Evolutionary conservation across 2,888 invertebrate genomes (phyloP), one percentile per base, ranked within the genome.

Genomic region (Cataglyphis rosenhaueri): DNA sequence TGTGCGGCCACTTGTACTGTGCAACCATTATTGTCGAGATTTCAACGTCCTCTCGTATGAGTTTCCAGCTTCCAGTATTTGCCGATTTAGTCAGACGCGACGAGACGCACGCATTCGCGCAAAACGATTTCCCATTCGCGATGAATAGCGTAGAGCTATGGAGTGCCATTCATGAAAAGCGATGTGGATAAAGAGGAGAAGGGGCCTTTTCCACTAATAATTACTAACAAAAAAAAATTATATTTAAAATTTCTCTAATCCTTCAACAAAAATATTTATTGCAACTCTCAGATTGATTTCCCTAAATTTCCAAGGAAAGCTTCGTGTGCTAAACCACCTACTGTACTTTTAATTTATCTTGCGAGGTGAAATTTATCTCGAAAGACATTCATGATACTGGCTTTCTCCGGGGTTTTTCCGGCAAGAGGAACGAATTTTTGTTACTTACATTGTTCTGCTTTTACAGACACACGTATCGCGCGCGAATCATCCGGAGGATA

Each of bases 1-100:
- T 75, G 64, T 48, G 64, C 74, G 74, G 62, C 74, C 74, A 75
- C 74, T 75, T 75, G 74, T 21, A 44, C 62, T 75, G 62, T 48
- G 48, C 74, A 32, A 21, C 64, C 74, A 75, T 75, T 75, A 75
- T 75, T 75, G 74, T 75, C 74, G 74, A 75, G 74, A 75, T 75
- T 75, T 62, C 74, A 75, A 62, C 74, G 48, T 48, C 29, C 48
- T 75, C 35, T 75, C 35, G 64, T 75, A 75, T 75, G 74, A 75
- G 74, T 75, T 75, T 75, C 74, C 74, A 35, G 64, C 64, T 62
- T 64, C 64, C 52, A 52, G 64, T 75, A 75, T 75, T 75, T 75
- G 44, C 74, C 35, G 64, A 48, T 75, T 75, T 75, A 75, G 74
- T 74, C 62, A 74, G 74, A 61, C 44, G 74, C 61, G 44, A 44